A percentile compares a stretch with the other conserved stretches of the same genome.
phyloP scores from a whole-genome alignment of 1,140 invertebrate genomes.

The Teleopsis dalmanni region DNA sequence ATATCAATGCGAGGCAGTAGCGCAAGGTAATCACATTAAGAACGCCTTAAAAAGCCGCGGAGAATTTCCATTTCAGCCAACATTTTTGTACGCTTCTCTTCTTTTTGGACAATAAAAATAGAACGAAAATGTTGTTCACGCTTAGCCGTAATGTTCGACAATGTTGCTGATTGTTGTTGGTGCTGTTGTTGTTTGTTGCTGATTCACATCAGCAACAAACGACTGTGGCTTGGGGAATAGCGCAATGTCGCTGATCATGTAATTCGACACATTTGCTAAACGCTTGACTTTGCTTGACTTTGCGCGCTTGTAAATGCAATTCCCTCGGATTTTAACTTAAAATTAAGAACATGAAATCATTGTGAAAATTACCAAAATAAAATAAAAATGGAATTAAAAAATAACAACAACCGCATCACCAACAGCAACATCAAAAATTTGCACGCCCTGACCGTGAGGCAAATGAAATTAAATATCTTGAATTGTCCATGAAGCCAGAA shows the following conservation, averaged over 20 bases:
- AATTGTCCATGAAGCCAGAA: slow-evolving; percentile 3
- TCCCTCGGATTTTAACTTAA: no score
- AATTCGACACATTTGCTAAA: slow-evolving; percentile 8
- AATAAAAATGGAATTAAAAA: no score
- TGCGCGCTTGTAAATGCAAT: no score
- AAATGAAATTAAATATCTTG: background rate
- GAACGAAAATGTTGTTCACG: slow-evolving; percentile 8
- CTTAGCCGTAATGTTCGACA: background rate
- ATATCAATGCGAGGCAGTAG: no score
- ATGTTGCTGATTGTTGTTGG: background rate
- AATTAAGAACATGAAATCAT: no score
- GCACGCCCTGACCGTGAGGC: slow-evolving; percentile 5
- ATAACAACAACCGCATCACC: slow-evolving; percentile 1
- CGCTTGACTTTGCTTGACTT: background rate
- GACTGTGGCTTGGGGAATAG: no score
- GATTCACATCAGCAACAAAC: no score
- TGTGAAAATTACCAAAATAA: slow-evolving; percentile 6
- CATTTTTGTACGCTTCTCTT: no score
- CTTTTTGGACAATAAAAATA: no score
- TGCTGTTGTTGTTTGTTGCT: background rate
- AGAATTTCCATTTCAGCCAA: no score
- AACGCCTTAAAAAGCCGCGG: slow-evolving; percentile 7
- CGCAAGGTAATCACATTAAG: background rate
- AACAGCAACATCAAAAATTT: background rate
- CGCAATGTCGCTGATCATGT: slow-evolving; percentile 7